Percentiles rank a stretch among this genome's conserved stretches.
These are phyloP conservation scores for Martes martes DNA, from an alignment of 2,113 vertebrate genomes.

Conservation along the genomic window DNA sequence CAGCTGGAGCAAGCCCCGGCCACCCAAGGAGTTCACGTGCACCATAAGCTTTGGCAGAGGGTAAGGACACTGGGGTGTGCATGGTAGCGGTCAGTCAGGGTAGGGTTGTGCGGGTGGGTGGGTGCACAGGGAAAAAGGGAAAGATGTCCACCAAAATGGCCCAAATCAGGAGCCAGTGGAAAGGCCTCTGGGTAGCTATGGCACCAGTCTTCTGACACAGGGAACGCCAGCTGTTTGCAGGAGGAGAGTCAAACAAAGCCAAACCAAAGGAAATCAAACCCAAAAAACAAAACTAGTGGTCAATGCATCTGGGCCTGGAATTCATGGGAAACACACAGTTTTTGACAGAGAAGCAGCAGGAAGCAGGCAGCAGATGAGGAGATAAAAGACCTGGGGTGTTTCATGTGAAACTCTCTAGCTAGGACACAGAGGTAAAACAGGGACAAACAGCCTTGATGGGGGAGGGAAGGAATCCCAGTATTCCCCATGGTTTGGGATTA, in stretches of 20 bases:
- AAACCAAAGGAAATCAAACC: neutral
- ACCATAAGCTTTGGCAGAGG: neutral
- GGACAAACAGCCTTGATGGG: neutral
- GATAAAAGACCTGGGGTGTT: conserved; percentile 2
- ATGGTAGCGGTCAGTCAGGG: neutral
- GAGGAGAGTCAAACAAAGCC: neutral
- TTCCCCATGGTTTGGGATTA: neutral
- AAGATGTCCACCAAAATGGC: neutral
- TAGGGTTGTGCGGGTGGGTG: neutral
- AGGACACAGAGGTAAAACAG: neutral
- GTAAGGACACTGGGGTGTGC: neutral
- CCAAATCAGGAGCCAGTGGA: neutral
- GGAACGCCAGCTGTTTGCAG: conserved; percentile 5
- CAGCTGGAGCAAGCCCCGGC: neutral
- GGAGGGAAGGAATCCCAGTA: neutral
- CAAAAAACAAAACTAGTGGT: neutral
- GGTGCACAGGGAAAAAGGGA: neutral
- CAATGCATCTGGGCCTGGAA: conserved; percentile 31
- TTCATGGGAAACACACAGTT: conserved; percentile 48
- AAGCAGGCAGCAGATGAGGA: neutral
- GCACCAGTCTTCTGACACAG: neutral
- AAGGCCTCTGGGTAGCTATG: neutral
- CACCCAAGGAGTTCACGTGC: neutral
- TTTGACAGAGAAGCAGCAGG: neutral
- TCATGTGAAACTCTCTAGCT: conserved; percentile 22